A percentile compares a stretch with the other conserved stretches of the same genome.
phyloP scores from a whole-genome alignment of 2,888 invertebrate genomes.

The Conchocele bisecta region DNA sequence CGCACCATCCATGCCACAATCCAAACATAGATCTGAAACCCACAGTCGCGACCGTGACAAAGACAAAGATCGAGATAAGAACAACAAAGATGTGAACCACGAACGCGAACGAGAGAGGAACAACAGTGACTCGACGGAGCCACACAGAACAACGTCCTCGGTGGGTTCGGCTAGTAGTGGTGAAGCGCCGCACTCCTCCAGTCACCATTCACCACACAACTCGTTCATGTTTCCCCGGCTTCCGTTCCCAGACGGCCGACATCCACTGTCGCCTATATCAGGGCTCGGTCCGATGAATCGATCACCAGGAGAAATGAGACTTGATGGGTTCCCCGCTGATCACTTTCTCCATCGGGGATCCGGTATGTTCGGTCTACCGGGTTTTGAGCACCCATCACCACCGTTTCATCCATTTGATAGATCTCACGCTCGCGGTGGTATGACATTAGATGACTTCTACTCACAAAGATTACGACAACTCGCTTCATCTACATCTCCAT shows the following conservation, averaged over 20 bases:
- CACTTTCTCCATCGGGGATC: constrained; percentile 39
- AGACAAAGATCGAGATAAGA: constrained; percentile 25
- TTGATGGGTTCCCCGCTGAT: constrained; percentile 88
- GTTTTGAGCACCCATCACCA: constrained; percentile 53
- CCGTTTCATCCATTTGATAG: constrained; percentile 63
- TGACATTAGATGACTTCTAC: constrained; percentile 87
- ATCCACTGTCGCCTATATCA: constrained; percentile 77
- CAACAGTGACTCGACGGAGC: constrained; percentile 55
- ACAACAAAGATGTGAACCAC: constrained; percentile 33
- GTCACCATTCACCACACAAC: constrained; percentile 54
- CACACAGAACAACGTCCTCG: constrained; percentile 63
- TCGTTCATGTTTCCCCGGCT: constrained; percentile 68
- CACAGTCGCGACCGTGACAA: constrained; percentile 67
- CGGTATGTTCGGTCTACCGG: constrained; percentile 43
- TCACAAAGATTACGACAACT: constrained; percentile 99
- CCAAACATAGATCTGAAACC: constrained; percentile 80
- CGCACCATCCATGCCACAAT: constrained; percentile 25
- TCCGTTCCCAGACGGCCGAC: constrained; percentile 74
- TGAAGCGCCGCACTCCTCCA: constrained; percentile 57
- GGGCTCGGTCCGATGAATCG: constrained; percentile 87
- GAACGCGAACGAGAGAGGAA: constrained; percentile 62
- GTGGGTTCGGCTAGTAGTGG: constrained; percentile 64
- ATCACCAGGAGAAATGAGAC: constrained; percentile 89
- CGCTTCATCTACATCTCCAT: constrained; percentile 86
- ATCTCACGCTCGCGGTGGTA: constrained; percentile 18